Conservation (phyloP, 1,140 invertebrate species). For the Eupeodes corollae region DNA sequence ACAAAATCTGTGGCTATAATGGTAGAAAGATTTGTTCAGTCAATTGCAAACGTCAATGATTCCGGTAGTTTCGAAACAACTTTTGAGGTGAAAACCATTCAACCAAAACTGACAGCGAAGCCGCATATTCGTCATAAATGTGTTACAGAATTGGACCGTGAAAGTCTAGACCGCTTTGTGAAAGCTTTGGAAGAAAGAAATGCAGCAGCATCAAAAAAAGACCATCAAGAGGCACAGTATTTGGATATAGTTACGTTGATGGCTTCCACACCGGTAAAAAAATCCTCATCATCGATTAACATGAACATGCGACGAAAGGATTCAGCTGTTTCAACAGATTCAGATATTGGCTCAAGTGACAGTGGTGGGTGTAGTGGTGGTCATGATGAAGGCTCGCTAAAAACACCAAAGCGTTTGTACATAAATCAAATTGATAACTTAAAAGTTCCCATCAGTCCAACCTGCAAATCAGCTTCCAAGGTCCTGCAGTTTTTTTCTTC, state of each 20-base stretch:
- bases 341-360: slow-evolving; percentile 8
- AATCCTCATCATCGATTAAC: too few species aligned
- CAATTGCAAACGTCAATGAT: slow-evolving; percentile 28
- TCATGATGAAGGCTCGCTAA: neutral
- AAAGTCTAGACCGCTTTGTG: slow-evolving; percentile 23
- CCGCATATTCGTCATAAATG: slow-evolving; percentile 18
- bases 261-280: too few species aligned
- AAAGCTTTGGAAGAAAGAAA: slow-evolving; percentile 26
- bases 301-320: too few species aligned
- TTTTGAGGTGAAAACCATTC: slow-evolving; percentile 31
- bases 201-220: neutral
- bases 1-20: slow-evolving; percentile 16
- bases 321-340: slow-evolving; percentile 3
- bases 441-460: slow-evolving; percentile 20
- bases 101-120: slow-evolving; percentile 5
- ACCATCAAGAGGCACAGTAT: too few species aligned
- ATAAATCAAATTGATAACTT: slow-evolving; percentile 22
- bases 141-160: slow-evolving; percentile 30
- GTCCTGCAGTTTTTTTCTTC: slow-evolving; percentile 29
- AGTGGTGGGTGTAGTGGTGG: slow-evolving; percentile 1
- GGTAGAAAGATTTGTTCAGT: slow-evolving; percentile 30
- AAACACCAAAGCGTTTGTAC: neutral
- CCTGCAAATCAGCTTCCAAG: slow-evolving; percentile 26
- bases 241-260: too few species aligned
- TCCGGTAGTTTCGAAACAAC: slow-evolving; percentile 32